Conservation (phyloP, 1,140 invertebrate species). For the Oscheius sp. region DNA sequence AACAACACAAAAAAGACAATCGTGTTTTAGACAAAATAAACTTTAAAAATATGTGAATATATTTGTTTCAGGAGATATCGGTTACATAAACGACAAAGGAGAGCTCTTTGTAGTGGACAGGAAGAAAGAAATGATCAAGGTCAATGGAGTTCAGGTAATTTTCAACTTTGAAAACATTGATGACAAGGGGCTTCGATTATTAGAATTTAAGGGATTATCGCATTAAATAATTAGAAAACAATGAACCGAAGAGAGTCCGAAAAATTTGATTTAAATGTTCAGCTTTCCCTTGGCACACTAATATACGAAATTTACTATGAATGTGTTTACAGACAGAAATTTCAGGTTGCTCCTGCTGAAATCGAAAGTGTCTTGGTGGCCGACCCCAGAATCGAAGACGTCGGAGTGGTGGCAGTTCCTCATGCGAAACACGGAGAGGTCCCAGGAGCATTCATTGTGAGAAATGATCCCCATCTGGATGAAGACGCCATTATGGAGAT, state of each 20-base stretch:
- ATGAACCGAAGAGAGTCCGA: too few relatives aligned
- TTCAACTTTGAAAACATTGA: too few relatives aligned
- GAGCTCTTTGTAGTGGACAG: constrained; percentile 74
- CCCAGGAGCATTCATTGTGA: constrained; percentile 73
- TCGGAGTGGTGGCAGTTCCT: constrained; percentile 75
- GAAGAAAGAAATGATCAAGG: constrained; percentile 85
- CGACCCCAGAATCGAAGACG: constrained; percentile 72
- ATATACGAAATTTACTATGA: too few relatives aligned
- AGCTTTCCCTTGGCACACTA: too few relatives aligned
- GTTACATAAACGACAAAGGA: constrained; percentile 72
- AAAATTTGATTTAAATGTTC: too few relatives aligned
- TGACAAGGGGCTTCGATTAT: too few relatives aligned
- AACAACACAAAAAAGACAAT: too few relatives aligned
- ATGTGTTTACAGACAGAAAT: too few relatives aligned
- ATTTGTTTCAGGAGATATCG: constrained; percentile 71
- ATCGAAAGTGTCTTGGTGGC: constrained; percentile 75
- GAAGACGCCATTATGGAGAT: constrained; percentile 2
- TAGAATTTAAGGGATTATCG: too few relatives aligned
- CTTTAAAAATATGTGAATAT: background rate
- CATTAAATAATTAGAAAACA: too few relatives aligned
- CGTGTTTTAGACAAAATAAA: too few relatives aligned
- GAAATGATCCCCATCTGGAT: background rate
- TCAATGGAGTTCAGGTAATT: constrained; percentile 74
- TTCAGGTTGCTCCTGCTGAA: constrained; percentile 81
- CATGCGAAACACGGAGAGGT: constrained; percentile 72